phyloP scores from a whole-genome alignment of 64 coral and sea anemone genomes.

The Pachyseris speciosa region DNA sequence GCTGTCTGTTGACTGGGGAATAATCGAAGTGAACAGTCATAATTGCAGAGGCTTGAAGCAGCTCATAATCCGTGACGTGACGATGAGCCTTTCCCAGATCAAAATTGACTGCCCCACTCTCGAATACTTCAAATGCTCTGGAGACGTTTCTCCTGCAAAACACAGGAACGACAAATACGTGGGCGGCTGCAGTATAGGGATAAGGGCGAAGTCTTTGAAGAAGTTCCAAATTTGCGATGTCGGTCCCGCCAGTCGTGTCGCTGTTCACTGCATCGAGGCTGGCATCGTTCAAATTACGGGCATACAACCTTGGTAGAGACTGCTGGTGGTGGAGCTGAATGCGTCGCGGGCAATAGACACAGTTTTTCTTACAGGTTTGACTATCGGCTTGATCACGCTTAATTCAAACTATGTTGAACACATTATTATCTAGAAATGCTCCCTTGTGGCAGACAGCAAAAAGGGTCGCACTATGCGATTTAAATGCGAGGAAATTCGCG shows the following conservation, averaged over 20 bases:
- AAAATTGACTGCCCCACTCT: slow-evolving; percentile 56
- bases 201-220: neutral
- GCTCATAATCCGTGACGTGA: slow-evolving; percentile 27
- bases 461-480: slow-evolving; percentile 32
- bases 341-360: neutral
- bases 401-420: neutral
- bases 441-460: neutral
- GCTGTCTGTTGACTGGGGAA: slow-evolving; percentile 8
- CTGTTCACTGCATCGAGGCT: slow-evolving; percentile 14
- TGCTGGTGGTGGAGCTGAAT: neutral
- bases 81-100: slow-evolving; percentile 15
- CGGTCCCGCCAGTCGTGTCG: neutral
- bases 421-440: slow-evolving; percentile 40
- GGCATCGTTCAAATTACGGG: slow-evolving; percentile 31
- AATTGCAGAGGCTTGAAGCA: slow-evolving; percentile 24
- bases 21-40: slow-evolving; percentile 14
- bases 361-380: slow-evolving; percentile 2
- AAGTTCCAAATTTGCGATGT: slow-evolving; percentile 45
- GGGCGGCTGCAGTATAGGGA: slow-evolving; percentile 1
- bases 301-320: neutral
- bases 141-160: neutral
- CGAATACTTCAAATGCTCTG: slow-evolving; percentile 49
- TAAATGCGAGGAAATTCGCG: slow-evolving; percentile 27
- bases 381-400: neutral
- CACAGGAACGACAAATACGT: neutral